phyloP scores from a whole-genome alignment of 1,140 invertebrate species.

The Apis mellifera region Amel_HAv3.1 CM009937.2:11998501-11999000 shows the following conservation, averaged over 20 bases:
- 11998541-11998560: constrained; percentile 92
- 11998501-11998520: constrained; percentile 93
- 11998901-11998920: no score
- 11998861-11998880: no score
- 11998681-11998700: constrained; percentile 87
- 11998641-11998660: constrained; percentile 91
- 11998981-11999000: no score
- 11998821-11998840: neutral
- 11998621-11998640: constrained; percentile 90
- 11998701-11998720: constrained; percentile 86
- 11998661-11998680: constrained; percentile 86
- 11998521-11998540: constrained; percentile 86
- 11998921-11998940: no score
- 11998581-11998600: constrained; percentile 91
- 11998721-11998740: neutral
- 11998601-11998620: constrained; percentile 93
- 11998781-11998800: neutral
- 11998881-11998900: neutral
- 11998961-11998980: no score
- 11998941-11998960: no score
- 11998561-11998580: constrained; percentile 87
- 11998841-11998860: no score
- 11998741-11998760: constrained; percentile 22
- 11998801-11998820: neutral
- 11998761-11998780: neutral